Percentiles rank a stretch among this genome's conserved stretches.
Evolutionary conservation across 1,140 invertebrate species (phyloP).

Genomic region (Dufourea novaeangliae): DNA sequence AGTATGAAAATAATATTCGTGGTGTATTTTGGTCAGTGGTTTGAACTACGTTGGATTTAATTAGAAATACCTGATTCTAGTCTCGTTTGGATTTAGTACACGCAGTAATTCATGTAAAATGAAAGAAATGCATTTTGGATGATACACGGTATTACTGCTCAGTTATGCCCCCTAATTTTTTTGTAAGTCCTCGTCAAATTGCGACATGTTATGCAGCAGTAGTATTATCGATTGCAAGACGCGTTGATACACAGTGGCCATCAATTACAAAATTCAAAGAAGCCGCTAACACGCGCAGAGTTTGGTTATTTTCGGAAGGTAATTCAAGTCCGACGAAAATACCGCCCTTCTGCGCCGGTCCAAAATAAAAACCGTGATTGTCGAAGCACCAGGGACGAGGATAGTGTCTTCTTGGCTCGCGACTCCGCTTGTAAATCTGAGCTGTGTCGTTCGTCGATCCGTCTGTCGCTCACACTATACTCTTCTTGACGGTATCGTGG

Average conservation of each 20-base stretch:
- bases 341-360: background rate
- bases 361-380: constrained; percentile 14
- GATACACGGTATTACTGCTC: no score
- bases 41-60: no score
- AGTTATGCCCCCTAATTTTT: no score
- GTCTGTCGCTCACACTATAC: constrained; percentile 2
- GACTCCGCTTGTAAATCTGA: constrained; percentile 35
- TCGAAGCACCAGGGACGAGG: constrained; percentile 6
- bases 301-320: constrained; percentile 20
- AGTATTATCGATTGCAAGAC: background rate
- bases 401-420: constrained; percentile 45
- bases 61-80: no score
- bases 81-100: no score
- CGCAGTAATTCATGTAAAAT: no score
- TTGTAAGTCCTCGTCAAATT: background rate
- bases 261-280: background rate
- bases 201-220: background rate
- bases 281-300: background rate
- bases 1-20: no score
- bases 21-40: no score
- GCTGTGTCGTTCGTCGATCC: constrained; percentile 10
- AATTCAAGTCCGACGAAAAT: constrained; percentile 35
- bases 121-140: no score
- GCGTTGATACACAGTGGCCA: background rate
- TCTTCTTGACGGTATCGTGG: constrained; percentile 31